These are phyloP conservation scores for Mus pahari DNA, from an alignment of 2,113 vertebrate species.

Conservation along the genomic window DNA sequence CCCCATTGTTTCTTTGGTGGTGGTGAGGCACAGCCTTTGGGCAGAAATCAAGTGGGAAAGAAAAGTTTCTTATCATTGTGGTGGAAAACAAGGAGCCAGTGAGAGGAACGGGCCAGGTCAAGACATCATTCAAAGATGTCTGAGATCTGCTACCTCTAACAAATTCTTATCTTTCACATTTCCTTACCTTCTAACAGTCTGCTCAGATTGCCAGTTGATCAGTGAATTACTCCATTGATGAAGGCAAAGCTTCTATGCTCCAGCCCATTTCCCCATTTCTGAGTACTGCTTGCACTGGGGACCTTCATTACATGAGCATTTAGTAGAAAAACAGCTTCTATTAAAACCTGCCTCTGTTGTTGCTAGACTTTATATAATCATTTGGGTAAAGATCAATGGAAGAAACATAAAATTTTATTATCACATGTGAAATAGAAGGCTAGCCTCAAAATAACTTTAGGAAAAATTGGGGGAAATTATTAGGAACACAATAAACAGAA, in stretches of 20 bases:
- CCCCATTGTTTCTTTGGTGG: too few species aligned
- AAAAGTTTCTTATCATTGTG: background rate
- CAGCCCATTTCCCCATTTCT: too few species aligned
- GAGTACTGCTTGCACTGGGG: background rate
- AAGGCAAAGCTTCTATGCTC: background rate
- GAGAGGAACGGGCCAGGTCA: background rate
- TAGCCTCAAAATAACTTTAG: background rate
- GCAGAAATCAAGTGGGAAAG: background rate
- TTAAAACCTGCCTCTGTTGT: background rate
- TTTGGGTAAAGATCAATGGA: background rate
- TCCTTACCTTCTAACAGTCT: background rate
- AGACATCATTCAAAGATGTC: too few species aligned
- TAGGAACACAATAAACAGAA: background rate
- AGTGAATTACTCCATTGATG: background rate
- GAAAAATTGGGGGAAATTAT: background rate
- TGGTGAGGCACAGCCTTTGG: too few species aligned
- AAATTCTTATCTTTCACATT: too few species aligned
- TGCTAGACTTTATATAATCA: background rate
- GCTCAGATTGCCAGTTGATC: background rate
- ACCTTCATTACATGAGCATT: background rate
- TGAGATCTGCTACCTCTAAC: background rate
- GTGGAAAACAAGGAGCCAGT: background rate
- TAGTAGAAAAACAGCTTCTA: background rate
- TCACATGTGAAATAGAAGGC: background rate
- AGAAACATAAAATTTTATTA: background rate